Evolutionary conservation across 1,140 invertebrate genomes (phyloP).

Genomic region (Parapsyche elsis): DNA sequence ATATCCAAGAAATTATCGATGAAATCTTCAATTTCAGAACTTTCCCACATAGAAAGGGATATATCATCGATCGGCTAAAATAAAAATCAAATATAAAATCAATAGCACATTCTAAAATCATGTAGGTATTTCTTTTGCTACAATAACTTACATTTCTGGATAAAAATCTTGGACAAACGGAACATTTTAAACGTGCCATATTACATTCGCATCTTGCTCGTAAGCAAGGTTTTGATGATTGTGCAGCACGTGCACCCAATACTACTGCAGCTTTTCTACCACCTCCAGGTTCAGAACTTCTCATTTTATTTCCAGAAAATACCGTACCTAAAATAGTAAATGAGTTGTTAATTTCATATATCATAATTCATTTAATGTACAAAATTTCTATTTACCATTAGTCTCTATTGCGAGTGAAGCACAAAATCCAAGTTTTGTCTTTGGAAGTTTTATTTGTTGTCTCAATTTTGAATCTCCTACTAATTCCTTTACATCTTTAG

Average conservation of each 20-base stretch:
- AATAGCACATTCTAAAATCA: background rate
- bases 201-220: constrained; percentile 63
- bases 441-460: constrained; percentile 78
- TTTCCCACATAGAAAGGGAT: constrained; percentile 48
- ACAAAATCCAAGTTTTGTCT: constrained; percentile 81
- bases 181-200: constrained; percentile 59
- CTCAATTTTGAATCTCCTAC: constrained; percentile 75
- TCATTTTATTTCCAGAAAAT: constrained; percentile 62
- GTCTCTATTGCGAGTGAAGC: constrained; percentile 83
- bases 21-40: constrained; percentile 52
- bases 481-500: constrained; percentile 76
- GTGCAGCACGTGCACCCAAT: constrained; percentile 58
- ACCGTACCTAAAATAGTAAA: constrained; percentile 59
- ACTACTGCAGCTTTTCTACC: constrained; percentile 61
- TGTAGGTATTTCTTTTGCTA: constrained; percentile 12
- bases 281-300: constrained; percentile 58
- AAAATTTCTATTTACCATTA: constrained; percentile 72
- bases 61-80: constrained; percentile 51
- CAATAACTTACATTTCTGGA: constrained; percentile 27
- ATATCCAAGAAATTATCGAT: constrained; percentile 54
- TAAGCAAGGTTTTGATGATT: constrained; percentile 51
- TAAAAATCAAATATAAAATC: constrained; percentile 49
- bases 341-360: background rate
- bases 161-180: constrained; percentile 58
- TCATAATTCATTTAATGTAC: constrained; percentile 39